phyloP scores from a whole-genome alignment of 1,140 invertebrate species.

The Lanistes nyassanus region DNA sequence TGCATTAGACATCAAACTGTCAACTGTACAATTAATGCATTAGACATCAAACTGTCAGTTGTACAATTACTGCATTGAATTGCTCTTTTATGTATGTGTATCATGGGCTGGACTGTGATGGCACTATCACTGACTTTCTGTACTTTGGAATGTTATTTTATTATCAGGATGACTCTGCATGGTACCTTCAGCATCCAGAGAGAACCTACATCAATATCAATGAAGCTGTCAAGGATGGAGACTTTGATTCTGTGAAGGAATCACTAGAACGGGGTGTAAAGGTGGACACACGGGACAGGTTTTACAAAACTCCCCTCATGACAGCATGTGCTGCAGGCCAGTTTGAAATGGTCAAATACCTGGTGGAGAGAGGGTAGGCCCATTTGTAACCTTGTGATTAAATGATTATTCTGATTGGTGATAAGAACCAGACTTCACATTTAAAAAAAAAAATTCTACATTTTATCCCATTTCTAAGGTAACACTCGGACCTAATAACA shows the following conservation, averaged over 20 bases:
- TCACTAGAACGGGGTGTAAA: constrained; percentile 58
- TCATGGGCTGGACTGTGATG: too few relatives aligned
- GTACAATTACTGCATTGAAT: too few relatives aligned
- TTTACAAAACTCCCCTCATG: constrained; percentile 68
- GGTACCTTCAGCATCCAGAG: constrained; percentile 66
- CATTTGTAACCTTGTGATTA: background rate
- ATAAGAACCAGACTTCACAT: too few relatives aligned
- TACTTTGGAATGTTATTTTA: background rate
- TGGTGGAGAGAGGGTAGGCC: constrained; percentile 64
- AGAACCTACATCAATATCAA: constrained; percentile 64
- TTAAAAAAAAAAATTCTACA: too few relatives aligned
- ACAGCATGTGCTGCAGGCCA: constrained; percentile 59
- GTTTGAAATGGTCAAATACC: constrained; percentile 62
- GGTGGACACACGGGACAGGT: constrained; percentile 66
- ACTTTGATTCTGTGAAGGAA: constrained; percentile 62
- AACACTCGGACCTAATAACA: too few relatives aligned
- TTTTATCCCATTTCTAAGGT: too few relatives aligned
- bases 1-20: too few relatives aligned
- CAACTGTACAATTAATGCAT: too few relatives aligned
- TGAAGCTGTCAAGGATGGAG: constrained; percentile 61
- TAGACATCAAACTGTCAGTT: too few relatives aligned
- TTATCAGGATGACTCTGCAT: constrained; percentile 63
- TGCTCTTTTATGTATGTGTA: too few relatives aligned
- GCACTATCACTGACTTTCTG: background rate
- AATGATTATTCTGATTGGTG: background rate